phyloP scores from a whole-genome alignment of 2,113 vertebrate genomes.

The Sturnus vulgaris region DNA sequence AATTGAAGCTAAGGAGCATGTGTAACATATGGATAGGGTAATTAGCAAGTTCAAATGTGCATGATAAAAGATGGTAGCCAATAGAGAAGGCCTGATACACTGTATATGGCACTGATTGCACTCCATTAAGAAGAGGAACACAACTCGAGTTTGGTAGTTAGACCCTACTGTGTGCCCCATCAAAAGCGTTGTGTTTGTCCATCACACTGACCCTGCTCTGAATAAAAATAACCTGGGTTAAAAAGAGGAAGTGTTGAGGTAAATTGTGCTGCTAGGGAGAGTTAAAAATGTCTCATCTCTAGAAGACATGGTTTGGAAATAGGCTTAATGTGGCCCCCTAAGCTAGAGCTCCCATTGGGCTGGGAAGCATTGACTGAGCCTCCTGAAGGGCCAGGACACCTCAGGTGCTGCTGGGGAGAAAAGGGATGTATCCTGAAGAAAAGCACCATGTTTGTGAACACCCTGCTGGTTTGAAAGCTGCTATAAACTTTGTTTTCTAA shows the following conservation, averaged over 20 bases:
- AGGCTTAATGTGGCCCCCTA: background rate
- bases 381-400: background rate
- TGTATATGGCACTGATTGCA: background rate
- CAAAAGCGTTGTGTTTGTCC: background rate
- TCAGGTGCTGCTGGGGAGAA: background rate
- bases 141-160: accelerated
- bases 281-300: background rate
- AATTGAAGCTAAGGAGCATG: background rate
- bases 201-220: background rate
- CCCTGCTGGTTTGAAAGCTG: background rate
- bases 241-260: background rate
- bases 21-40: background rate
- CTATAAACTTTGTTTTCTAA: background rate
- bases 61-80: background rate
- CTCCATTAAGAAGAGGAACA: background rate
- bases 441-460: accelerated
- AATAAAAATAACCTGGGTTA: background rate
- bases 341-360: background rate
- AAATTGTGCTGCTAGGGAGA: background rate
- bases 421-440: background rate
- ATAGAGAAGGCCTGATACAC: background rate
- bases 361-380: background rate
- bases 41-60: background rate
- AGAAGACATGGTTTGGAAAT: background rate
- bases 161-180: background rate